Percentiles rank a stretch among this genome's conserved stretches.
Evolutionary conservation across 2,888 invertebrate species (phyloP).

Genomic region (Iphiclides podalirius): DNA sequence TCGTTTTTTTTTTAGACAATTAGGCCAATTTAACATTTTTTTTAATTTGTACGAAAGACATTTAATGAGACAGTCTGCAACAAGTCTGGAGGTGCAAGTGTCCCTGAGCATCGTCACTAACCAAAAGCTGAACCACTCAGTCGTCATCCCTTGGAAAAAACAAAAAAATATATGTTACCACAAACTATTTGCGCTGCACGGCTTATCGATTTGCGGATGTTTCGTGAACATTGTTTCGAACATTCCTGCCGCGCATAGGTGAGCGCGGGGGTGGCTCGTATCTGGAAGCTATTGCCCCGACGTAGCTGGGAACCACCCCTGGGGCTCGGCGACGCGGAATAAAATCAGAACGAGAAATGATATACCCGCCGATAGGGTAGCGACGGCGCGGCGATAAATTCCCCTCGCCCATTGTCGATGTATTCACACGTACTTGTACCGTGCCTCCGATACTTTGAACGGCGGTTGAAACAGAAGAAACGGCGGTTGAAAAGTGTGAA

Average conservation of each 20-base stretch:
- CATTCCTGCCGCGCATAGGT: slow-evolving; percentile 58
- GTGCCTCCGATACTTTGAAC: slow-evolving; percentile 43
- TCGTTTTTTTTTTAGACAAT: too few species aligned
- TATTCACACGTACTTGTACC: slow-evolving; percentile 55
- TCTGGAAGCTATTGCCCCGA: slow-evolving; percentile 62
- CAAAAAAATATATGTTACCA: too few species aligned
- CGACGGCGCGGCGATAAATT: slow-evolving; percentile 43
- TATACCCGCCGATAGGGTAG: slow-evolving; percentile 59
- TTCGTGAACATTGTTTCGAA: slow-evolving; percentile 69
- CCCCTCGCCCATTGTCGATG: slow-evolving; percentile 45
- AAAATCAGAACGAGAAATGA: slow-evolving; percentile 71
- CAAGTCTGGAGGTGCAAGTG: too few species aligned
- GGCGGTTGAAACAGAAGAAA: too few species aligned
- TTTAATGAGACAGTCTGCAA: too few species aligned
- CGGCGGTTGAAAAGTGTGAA: too few species aligned
- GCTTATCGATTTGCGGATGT: slow-evolving; percentile 52
- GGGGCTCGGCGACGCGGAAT: slow-evolving; percentile 52
- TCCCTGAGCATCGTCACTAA: too few species aligned
- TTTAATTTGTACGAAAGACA: too few species aligned
- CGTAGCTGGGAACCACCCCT: slow-evolving; percentile 45
- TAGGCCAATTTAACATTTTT: too few species aligned
- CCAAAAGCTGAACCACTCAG: too few species aligned
- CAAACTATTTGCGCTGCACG: too few species aligned
- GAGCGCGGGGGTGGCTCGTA: slow-evolving; percentile 50
- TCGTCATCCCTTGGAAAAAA: too few species aligned